These are phyloP conservation scores for Pagetopsis macropterus DNA, from an alignment of 2,797 vertebrate species.

Conservation along the genomic window DNA sequence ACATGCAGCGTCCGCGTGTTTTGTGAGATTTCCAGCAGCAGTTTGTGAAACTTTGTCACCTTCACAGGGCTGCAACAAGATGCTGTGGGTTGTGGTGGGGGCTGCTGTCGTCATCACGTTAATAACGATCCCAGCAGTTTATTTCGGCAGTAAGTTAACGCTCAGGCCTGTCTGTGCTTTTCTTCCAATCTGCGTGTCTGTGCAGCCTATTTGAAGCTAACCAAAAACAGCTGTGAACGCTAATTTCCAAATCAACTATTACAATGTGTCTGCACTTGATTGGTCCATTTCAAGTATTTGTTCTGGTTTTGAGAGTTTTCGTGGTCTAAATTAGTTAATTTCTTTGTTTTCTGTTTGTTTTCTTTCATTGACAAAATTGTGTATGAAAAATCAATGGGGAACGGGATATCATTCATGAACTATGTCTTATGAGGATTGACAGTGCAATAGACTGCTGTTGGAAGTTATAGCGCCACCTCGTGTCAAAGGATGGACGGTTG, in stretches of 20 bases:
- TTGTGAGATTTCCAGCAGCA: neutral
- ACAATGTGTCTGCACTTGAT: neutral
- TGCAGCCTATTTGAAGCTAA: neutral
- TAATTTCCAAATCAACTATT: neutral
- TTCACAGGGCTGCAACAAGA: conserved; percentile 79
- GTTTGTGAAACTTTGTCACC: conserved; percentile 45
- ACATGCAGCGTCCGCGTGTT: conserved; percentile 6
- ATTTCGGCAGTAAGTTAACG: conserved; percentile 81
- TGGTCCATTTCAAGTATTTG: neutral
- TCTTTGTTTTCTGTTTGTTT: neutral
- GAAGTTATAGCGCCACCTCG: conserved; percentile 65
- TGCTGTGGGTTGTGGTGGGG: conserved; percentile 74
- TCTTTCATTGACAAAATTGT: neutral
- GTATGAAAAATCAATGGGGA: neutral
- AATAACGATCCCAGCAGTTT: conserved; percentile 81
- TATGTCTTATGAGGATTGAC: neutral
- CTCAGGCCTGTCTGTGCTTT: neutral
- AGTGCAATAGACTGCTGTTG: neutral
- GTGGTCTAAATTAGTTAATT: neutral
- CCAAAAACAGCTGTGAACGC: neutral
- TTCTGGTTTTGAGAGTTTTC: neutral
- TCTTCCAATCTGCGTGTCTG: neutral
- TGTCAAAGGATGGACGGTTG: conserved; percentile 25
- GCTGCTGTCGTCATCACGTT: conserved; percentile 81
- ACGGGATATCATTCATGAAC: neutral